Base-by-base conservation (phyloP, 2,888 invertebrate species). In the Notodonta ziczac region DNA sequence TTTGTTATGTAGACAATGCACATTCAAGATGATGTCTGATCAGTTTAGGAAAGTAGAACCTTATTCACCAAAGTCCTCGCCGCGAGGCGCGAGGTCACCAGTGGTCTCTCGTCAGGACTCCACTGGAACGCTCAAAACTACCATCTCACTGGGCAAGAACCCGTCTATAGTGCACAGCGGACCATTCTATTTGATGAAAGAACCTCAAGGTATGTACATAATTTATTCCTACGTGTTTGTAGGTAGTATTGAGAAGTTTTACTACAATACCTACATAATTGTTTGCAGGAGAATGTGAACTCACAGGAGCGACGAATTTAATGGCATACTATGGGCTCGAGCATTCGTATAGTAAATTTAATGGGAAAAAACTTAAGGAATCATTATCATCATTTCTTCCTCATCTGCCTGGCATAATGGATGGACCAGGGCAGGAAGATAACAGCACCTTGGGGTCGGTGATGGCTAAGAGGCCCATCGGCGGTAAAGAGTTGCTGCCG, bases 181-280 rank as follows among this genome's bases (percentile, higher is more conserved):
- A 83, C 99, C 99, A 81, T 99, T 99, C 94, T 99, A 99, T 94
- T 96, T 99, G 89, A 98, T 99, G 97, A 98, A 98, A 95, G 98
- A 98, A 93, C 97, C 98, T 84, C 98, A 98, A 94, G 97, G 98
- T 97, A 94, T 83, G 13, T n/a, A 35, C 13, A 50, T 48, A 0
- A 4, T 44, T 53, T 53, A 16, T 14, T 50, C 16, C 5, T 16
- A 4, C 14, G 5, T 14, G 4, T 9, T 16, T 16, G 9, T 9
- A 16, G n/a, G 14, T 16, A 50, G 16, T 16, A 50, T 50, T 46
- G 46, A 46, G 9, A n/a, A 46, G 13, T 46, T 50, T 16, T 14
- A 5, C 4, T 50, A 48, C 48, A 48, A 12, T 48, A 12, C 42
- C 42, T 46, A n/a, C n/a, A 16, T 14, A 50, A 14, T 50, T 7